Evolutionary conservation across 2,888 invertebrate genomes (phyloP).

Genomic region (Eupeodes luniger): DNA sequence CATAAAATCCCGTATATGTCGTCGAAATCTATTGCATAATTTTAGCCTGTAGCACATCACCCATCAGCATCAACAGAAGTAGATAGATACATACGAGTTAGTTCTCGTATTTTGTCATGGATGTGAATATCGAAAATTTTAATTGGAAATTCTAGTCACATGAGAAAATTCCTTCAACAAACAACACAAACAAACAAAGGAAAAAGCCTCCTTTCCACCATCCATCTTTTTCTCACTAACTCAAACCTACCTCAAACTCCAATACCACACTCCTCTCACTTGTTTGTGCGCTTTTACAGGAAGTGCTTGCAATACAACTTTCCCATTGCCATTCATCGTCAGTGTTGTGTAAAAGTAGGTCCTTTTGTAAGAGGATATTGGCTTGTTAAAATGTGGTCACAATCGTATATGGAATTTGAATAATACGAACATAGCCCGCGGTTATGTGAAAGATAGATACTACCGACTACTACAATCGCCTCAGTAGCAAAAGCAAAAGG

Average conservation of each 20-base stretch:
- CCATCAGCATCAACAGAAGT: not conserved
- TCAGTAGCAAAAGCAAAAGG: not conserved
- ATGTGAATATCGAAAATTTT: conserved; percentile 67
- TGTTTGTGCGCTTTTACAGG: not conserved
- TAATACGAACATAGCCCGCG: conserved; percentile 10
- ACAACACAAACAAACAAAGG: conserved; percentile 61
- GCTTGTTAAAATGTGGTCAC: conserved; percentile 49
- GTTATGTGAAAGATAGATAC: conserved; percentile 5
- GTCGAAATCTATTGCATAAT: conserved; percentile 67
- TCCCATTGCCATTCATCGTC: not conserved
- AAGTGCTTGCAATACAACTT: conserved; percentile 1
- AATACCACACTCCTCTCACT: too few species aligned
- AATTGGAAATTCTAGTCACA: conserved; percentile 76
- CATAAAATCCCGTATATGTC: not conserved
- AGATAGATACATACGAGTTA: too few species aligned
- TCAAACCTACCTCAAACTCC: not conserved
- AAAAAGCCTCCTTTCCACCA: not conserved
- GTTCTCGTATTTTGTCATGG: conserved; percentile 45
- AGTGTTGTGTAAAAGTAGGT: conserved; percentile 15
- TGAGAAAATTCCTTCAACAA: conserved; percentile 79
- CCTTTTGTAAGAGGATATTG: conserved; percentile 54
- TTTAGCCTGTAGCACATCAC: conserved; percentile 48
- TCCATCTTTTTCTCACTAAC: not conserved
- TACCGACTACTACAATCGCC: not conserved
- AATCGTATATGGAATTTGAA: conserved; percentile 35